These are phyloP conservation scores for Himalopsyche japonica DNA, from an alignment of 2,888 invertebrate genomes.

Conservation along the genomic window DNA sequence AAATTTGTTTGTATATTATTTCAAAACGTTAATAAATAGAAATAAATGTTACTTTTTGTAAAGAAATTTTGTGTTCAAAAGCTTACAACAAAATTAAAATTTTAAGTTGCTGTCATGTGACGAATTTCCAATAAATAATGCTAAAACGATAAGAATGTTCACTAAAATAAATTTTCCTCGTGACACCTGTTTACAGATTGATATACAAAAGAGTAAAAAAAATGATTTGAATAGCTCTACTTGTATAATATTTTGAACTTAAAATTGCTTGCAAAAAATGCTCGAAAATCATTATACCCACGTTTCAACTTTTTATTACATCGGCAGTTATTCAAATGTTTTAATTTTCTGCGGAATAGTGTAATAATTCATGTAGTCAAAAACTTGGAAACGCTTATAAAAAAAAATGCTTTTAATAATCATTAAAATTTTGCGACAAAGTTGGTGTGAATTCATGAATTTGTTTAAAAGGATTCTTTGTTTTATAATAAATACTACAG, in stretches of 20 bases:
- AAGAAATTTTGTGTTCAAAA: too few relatives aligned
- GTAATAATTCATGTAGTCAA: neutral
- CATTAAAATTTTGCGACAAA: too few relatives aligned
- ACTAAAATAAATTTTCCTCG: neutral
- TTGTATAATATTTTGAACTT: neutral
- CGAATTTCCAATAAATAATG: conserved; percentile 11
- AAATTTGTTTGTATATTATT: too few relatives aligned
- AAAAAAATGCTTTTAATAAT: neutral
- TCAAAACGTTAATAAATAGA: too few relatives aligned
- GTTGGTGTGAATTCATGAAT: too few relatives aligned
- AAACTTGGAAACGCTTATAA: neutral
- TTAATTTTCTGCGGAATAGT: neutral
- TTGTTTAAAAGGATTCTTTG: too few relatives aligned
- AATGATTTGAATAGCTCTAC: neutral
- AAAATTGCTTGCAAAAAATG: neutral
- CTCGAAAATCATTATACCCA: neutral
- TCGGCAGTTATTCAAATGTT: neutral
- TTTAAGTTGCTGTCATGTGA: neutral
- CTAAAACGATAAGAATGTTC: neutral
- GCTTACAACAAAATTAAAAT: neutral
- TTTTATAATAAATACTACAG: too few relatives aligned
- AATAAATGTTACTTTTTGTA: too few relatives aligned
- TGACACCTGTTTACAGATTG: conserved; percentile 11
- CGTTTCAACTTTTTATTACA: neutral
- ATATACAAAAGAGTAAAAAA: conserved; percentile 4